Evolutionary conservation across 1,140 invertebrate species (phyloP), one percentile per base, ranked within the genome.

Genomic region (Bombus picipes): DNA sequence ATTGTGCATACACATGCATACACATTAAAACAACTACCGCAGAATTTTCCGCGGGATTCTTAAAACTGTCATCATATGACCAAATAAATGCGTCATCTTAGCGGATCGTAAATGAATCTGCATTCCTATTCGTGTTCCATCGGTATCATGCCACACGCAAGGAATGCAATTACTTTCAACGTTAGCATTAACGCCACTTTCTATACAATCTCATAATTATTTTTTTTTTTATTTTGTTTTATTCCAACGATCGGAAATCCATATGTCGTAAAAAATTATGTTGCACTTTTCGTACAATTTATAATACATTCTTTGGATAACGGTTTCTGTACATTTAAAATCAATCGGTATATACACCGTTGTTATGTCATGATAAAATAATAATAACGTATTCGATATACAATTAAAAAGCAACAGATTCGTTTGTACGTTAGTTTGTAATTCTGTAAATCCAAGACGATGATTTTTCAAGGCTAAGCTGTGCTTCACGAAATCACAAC

Each of bases 251-350:
- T 47, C 37, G 47, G 13, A 86, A 81, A 86, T 71, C 47, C 72
- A 81, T 86, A n/a, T 41, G 39, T 86, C 3, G 84, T 86, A 66
- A 70, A 86, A 85, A 86, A 81, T 86, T 86, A 81, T 81, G 62
- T 66, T 68, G 68, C 34, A 81, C 59, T 74, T 74, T 53, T 37
- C 59, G 41, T 83, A 59, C 53, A 76, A 76, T 86, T 70, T 86
- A 86, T 62, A 62, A 85, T 85, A 85, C 68, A 80, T 80, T 85
- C 83, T 85, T 85, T 85, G 77, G 83, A 80, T 83, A 77, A 78
- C n/a, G 43, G 22, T 77, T 28, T 22, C 76, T 39, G 37, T 71
- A 37, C 22, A 12, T 34, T 78, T 73, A 80, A 80, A 73, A 80
- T 80, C 77, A 85, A 85, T 80, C n/a, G 37, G 66, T 84, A 82